A percentile compares a stretch with the other conserved stretches of the same genome.
Conservation (phyloP, 2,113 vertebrate genomes). For the Leiothrix lutea region DNA sequence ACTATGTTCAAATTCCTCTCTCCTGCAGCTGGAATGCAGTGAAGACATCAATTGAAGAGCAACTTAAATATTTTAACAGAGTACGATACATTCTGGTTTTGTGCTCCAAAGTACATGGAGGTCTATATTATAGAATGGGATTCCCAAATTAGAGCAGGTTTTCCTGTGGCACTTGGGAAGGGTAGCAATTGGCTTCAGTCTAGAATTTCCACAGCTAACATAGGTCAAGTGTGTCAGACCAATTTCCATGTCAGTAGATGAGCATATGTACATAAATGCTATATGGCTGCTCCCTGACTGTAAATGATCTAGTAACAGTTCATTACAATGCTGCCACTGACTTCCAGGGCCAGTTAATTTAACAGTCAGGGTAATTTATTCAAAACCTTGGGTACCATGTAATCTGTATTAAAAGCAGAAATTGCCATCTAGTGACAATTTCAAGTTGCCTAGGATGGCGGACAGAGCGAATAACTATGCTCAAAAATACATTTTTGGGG, state of each 20-base stretch:
- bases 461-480: not conserved
- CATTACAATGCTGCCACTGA: not conserved
- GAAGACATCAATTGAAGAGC: conserved; percentile 28
- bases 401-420: not conserved
- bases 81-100: not conserved
- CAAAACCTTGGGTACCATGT: not conserved
- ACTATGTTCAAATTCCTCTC: not conserved
- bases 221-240: not conserved
- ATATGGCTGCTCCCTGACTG: not conserved
- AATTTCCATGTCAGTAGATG: not conserved
- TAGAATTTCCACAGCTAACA: not conserved
- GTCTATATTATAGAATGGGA: not conserved
- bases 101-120: not conserved
- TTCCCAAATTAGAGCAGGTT: not conserved
- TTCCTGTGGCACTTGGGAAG: not conserved
- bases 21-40: conserved; percentile 4
- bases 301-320: not conserved
- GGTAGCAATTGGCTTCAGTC: not conserved
- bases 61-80: conserved; percentile 47
- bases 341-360: not conserved
- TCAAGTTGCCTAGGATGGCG: not conserved
- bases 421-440: not conserved
- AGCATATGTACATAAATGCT: not conserved
- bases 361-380: not conserved
- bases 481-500: not conserved